Conservation (phyloP, 2,797 vertebrate genomes). For the Manis javanica region DNA sequence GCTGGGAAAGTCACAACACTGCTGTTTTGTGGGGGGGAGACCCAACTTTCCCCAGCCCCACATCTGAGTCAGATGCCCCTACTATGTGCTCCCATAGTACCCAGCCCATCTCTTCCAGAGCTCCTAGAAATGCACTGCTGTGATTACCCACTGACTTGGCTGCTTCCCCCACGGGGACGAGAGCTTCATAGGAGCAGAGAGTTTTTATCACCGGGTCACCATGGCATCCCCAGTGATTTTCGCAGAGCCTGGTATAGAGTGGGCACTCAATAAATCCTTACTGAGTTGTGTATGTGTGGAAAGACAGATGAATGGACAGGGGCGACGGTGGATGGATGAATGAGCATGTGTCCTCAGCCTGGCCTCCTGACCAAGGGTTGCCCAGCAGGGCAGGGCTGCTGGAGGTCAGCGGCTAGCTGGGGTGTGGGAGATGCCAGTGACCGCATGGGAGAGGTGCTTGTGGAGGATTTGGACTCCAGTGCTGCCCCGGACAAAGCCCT, state of each 20-base stretch:
- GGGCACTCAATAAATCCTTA: neutral
- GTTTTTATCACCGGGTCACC: neutral
- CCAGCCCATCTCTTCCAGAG: neutral
- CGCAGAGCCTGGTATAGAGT: neutral
- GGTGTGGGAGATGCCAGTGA: neutral
- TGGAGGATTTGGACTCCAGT: neutral
- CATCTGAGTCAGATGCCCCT: neutral
- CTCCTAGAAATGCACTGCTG: neutral
- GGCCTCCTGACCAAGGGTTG: neutral
- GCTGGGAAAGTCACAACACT: neutral
- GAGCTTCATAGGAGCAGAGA: neutral
- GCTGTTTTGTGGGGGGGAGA: neutral
- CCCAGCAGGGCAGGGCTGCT: neutral
- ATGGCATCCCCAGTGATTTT: neutral
- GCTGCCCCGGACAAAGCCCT: neutral
- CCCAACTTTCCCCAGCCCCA: neutral
- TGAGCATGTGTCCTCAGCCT: neutral
- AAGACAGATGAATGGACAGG: neutral
- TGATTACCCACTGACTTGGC: neutral
- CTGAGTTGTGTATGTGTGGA: neutral
- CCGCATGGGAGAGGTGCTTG: neutral
- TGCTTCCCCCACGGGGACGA: neutral
- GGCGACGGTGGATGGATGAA: neutral
- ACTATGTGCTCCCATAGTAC: fast-evolving
- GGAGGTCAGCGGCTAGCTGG: neutral